These are phyloP conservation scores for Gobiocypris rarus DNA, from an alignment of 2,113 vertebrate genomes.

Conservation along the genomic window DNA sequence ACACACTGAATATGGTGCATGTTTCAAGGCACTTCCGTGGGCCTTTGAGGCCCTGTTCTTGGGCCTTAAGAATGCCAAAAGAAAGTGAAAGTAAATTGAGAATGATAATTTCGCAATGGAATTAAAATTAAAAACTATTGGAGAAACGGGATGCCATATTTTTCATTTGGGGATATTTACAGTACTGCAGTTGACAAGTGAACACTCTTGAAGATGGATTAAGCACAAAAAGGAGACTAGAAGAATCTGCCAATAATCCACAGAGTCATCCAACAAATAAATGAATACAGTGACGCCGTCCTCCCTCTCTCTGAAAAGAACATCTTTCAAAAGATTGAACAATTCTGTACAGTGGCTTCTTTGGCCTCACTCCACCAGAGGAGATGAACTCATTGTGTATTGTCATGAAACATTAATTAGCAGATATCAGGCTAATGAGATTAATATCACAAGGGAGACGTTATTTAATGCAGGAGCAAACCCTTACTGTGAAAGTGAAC, in stretches of 20 bases:
- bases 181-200: background rate
- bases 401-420: slow-evolving; percentile 60
- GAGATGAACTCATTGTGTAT: slow-evolving; percentile 34
- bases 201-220: slow-evolving; percentile 3
- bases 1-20: too few species aligned
- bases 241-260: slow-evolving; percentile 12
- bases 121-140: background rate
- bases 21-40: too few species aligned
- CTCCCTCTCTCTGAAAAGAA: background rate
- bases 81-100: background rate
- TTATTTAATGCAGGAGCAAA: slow-evolving; percentile 55
- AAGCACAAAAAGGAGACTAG: background rate
- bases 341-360: slow-evolving; percentile 22
- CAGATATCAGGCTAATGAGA: slow-evolving; percentile 58
- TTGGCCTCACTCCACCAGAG: background rate
- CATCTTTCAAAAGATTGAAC: background rate
- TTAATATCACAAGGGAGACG: slow-evolving; percentile 53
- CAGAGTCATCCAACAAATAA: background rate
- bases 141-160: background rate
- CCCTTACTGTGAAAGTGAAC: slow-evolving; percentile 56
- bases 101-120: background rate
- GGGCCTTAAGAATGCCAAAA: background rate
- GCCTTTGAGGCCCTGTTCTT: too few species aligned
- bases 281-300: background rate
- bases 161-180: slow-evolving; percentile 10